Evolutionary conservation across 1,140 invertebrate genomes (phyloP).

Genomic region (Conus betulinus): DNA sequence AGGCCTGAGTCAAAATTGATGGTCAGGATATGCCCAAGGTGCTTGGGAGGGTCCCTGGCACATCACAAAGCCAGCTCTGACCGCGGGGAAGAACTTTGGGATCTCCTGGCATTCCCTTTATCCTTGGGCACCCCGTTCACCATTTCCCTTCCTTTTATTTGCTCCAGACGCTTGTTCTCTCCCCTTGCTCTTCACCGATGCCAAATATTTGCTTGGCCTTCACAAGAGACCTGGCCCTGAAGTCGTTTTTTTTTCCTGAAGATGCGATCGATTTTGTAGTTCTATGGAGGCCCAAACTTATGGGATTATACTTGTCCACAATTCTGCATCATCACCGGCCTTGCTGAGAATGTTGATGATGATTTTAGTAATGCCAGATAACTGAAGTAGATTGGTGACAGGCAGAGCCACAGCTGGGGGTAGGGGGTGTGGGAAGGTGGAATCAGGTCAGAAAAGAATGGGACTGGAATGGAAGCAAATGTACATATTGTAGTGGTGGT

Average conservation of each 20-base stretch:
- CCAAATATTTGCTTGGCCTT: not conserved
- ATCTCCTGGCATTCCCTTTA: not conserved
- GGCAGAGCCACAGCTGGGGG: no score
- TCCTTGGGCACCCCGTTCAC: not conserved
- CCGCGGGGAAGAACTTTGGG: not conserved
- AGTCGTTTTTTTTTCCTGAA: not conserved
- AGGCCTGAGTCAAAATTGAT: conserved; percentile 2
- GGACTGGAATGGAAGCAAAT: no score
- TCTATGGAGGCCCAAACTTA: conserved; percentile 1
- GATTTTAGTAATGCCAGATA: not conserved
- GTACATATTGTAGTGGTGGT: no score
- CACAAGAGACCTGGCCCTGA: not conserved
- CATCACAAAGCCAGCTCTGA: not conserved
- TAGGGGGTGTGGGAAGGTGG: no score
- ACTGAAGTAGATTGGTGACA: no score
- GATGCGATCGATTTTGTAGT: not conserved
- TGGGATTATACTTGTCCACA: conserved; percentile 16
- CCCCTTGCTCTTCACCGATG: not conserved
- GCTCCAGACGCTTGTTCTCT: not conserved
- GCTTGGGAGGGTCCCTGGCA: not conserved
- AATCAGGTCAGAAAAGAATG: no score
- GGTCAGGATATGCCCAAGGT: conserved; percentile 9
- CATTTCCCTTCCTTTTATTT: not conserved
- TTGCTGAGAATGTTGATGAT: not conserved
- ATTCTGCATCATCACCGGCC: not conserved